A percentile compares a stretch with the other conserved stretches of the same genome.
phyloP scores from a whole-genome alignment of 2,888 invertebrate genomes.

The Ectropis crepuscularia region DNA sequence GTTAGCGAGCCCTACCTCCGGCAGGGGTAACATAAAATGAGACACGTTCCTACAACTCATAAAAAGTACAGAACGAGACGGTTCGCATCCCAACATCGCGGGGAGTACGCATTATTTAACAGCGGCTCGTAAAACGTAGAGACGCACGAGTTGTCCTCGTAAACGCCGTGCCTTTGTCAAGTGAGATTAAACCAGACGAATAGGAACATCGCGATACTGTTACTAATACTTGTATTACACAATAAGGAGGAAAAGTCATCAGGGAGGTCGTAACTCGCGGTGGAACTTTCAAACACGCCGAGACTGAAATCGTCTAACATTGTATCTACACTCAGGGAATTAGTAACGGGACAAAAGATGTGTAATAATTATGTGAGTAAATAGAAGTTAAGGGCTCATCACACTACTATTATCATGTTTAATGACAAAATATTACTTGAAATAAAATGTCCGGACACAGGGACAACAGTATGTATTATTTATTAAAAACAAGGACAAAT shows the following conservation, averaged over 20 bases:
- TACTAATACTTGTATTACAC: slow-evolving; percentile 35
- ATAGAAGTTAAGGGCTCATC: no score
- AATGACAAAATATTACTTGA: no score
- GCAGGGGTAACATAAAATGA: slow-evolving; percentile 55
- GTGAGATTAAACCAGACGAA: slow-evolving; percentile 62
- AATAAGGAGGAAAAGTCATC: slow-evolving; percentile 11
- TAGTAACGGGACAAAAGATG: background rate
- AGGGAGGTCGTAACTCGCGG: slow-evolving; percentile 6
- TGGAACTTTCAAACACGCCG: slow-evolving; percentile 9
- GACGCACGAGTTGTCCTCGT: slow-evolving; percentile 62
- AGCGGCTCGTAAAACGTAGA: slow-evolving; percentile 65
- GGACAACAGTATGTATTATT: no score
- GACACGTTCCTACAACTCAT: slow-evolving; percentile 67
- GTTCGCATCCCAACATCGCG: slow-evolving; percentile 63
- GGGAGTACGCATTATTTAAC: slow-evolving; percentile 73
- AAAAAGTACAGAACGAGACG: slow-evolving; percentile 66
- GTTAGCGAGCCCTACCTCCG: slow-evolving; percentile 40
- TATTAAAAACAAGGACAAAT: no score
- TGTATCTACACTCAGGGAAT: background rate
- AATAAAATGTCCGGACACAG: no score
- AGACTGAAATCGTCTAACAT: background rate
- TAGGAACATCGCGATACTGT: slow-evolving; percentile 44
- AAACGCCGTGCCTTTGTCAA: slow-evolving; percentile 61
- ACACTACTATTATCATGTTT: no score
- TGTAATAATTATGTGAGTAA: background rate